Conservation (phyloP, 1,140 invertebrate species). For the Camponotus floridanus region DNA sequence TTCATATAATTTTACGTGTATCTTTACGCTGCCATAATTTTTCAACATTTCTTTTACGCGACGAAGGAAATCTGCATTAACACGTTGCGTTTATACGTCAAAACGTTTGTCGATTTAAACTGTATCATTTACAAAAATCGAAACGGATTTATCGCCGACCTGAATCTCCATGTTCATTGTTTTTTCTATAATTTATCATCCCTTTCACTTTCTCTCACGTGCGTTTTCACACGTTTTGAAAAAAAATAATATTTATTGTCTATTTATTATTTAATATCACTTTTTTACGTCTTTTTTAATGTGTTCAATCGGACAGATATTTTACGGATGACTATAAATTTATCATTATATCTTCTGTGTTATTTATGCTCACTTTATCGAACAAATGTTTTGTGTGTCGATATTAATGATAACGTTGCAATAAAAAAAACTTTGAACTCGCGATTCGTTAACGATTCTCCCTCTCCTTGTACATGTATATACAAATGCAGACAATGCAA, state of each 20-base stretch:
- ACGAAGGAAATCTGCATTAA: conserved; percentile 29
- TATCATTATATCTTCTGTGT: no score
- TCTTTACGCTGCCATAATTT: neutral
- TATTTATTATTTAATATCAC: conserved; percentile 4
- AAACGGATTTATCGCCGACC: conserved; percentile 45
- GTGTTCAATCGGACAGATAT: conserved; percentile 1
- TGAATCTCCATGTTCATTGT: conserved; percentile 16
- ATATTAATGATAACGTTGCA: neutral
- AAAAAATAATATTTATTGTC: conserved; percentile 33
- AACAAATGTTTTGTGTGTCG: neutral
- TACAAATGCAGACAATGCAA: neutral
- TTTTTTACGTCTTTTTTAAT: conserved; percentile 1
- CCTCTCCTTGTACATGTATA: no score
- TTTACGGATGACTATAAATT: conserved; percentile 4
- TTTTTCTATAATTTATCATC: neutral
- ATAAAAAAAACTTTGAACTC: neutral
- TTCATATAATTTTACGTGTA: conserved; percentile 20
- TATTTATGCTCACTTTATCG: conserved; percentile 26
- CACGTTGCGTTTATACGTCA: neutral
- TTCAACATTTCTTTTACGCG: conserved; percentile 21
- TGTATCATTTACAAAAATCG: conserved; percentile 36
- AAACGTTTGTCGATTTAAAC: conserved; percentile 35
- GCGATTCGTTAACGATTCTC: neutral
- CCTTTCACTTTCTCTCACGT: no score
- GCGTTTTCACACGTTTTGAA: neutral